Percentiles rank a stretch among this genome's conserved stretches.
phyloP scores from a whole-genome alignment of 2,797 vertebrate species.

The Diplodus sargus region DNA sequence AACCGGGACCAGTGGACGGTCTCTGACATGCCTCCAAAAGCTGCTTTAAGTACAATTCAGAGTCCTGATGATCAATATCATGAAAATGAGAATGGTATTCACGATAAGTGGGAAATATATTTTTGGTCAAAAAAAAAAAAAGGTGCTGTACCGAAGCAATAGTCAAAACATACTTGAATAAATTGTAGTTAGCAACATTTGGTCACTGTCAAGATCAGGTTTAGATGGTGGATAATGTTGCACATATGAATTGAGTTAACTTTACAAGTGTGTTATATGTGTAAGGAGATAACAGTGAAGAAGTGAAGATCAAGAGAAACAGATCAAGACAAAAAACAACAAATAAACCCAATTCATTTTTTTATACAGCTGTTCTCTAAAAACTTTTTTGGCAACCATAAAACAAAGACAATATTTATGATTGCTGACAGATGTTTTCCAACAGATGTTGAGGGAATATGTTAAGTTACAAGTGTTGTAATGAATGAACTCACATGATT shows the following conservation, averaged over 20 bases:
- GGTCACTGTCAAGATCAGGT: too few relatives aligned
- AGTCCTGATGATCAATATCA: background rate
- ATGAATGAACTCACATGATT: slow-evolving; percentile 16
- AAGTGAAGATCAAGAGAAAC: slow-evolving; percentile 12
- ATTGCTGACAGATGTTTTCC: slow-evolving; percentile 30
- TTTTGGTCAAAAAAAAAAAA: too few relatives aligned
- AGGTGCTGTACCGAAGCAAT: too few relatives aligned
- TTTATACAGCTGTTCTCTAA: background rate
- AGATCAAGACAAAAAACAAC: slow-evolving; percentile 5
- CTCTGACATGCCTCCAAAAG: slow-evolving; percentile 19
- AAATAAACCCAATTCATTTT: slow-evolving; percentile 13
- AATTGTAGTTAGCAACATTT: too few relatives aligned
- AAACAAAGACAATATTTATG: slow-evolving; percentile 23
- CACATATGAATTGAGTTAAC: too few relatives aligned
- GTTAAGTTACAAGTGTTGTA: background rate
- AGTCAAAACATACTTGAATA: too few relatives aligned
- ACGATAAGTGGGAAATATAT: too few relatives aligned
- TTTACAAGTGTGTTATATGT: too few relatives aligned
- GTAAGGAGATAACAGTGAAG: background rate
- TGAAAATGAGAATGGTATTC: too few relatives aligned
- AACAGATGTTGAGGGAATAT: slow-evolving; percentile 11
- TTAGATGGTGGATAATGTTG: too few relatives aligned
- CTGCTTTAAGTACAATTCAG: background rate
- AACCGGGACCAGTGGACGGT: slow-evolving; percentile 11
- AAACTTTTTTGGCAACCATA: slow-evolving; percentile 13